These are phyloP conservation scores for Halcyon smyrnensis DNA, from an alignment of 2,797 vertebrate genomes.

Conservation along the genomic window DNA sequence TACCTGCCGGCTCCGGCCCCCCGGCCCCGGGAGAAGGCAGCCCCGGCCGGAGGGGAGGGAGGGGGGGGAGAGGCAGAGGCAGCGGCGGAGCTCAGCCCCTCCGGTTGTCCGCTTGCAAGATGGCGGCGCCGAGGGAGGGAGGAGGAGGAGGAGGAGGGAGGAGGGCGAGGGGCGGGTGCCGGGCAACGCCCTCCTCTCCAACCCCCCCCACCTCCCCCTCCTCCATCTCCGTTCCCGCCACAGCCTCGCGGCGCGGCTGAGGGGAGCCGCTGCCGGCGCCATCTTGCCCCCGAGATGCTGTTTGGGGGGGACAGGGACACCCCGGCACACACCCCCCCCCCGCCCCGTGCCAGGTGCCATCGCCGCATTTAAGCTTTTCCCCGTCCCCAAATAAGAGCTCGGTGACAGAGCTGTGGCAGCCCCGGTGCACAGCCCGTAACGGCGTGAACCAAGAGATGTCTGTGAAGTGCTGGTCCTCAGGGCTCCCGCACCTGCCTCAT, in stretches of 20 bases:
- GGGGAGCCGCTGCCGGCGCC: background rate
- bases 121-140: conserved; percentile 29
- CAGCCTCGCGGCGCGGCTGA: background rate
- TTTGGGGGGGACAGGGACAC: no score
- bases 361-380: background rate
- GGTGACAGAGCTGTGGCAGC: rapidly evolving
- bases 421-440: rapidly evolving
- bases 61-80: background rate
- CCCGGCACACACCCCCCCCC: no score
- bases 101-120: conserved; percentile 35
- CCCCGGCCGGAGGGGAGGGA: background rate
- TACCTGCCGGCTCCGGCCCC: conserved; percentile 54
- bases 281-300: background rate
- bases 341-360: no score
- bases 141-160: background rate
- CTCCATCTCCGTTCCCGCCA: background rate
- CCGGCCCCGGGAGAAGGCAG: conserved; percentile 12
- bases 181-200: background rate
- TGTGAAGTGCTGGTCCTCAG: rapidly evolving
- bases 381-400: no score
- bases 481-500: background rate
- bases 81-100: background rate
- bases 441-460: rapidly evolving
- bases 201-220: no score
- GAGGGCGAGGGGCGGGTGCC: background rate